Conservation (phyloP, 2,888 invertebrate species). For the Oscheius myriophilus region DNA sequence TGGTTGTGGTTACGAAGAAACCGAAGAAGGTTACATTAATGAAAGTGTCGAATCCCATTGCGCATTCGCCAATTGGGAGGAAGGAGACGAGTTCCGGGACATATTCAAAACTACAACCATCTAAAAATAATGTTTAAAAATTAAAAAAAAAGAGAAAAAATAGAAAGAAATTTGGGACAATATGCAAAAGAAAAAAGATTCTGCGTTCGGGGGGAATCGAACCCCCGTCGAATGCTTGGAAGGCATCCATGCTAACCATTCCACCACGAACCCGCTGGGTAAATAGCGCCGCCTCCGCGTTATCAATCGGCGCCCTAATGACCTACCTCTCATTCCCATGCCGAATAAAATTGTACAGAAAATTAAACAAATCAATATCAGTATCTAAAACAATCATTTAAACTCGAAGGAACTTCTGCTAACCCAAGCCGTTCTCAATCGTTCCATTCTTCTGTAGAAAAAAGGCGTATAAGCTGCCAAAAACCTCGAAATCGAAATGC, state of each 20-base stretch:
- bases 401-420: not conserved
- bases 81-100: slow-evolving; percentile 17
- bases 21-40: slow-evolving; percentile 18
- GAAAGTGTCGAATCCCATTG: slow-evolving; percentile 17
- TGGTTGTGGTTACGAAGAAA: slow-evolving; percentile 16
- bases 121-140: slow-evolving; percentile 7
- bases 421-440: slow-evolving; percentile 2
- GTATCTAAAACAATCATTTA: not conserved
- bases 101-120: slow-evolving; percentile 26
- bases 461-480: slow-evolving; percentile 19
- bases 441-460: slow-evolving; percentile 11
- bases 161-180: no score
- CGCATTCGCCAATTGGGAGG: slow-evolving; percentile 18
- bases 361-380: slow-evolving; percentile 13
- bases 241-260: slow-evolving; percentile 50
- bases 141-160: no score
- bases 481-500: slow-evolving; percentile 14
- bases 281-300: no score
- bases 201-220: slow-evolving; percentile 44
- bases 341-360: slow-evolving; percentile 19
- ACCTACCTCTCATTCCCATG: slow-evolving; percentile 19
- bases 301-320: no score
- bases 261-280: slow-evolving; percentile 48
- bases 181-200: not conserved
- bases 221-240: slow-evolving; percentile 50